phyloP scores from a whole-genome alignment of 2,888 invertebrate species.

The Xiphydria camelus region DNA sequence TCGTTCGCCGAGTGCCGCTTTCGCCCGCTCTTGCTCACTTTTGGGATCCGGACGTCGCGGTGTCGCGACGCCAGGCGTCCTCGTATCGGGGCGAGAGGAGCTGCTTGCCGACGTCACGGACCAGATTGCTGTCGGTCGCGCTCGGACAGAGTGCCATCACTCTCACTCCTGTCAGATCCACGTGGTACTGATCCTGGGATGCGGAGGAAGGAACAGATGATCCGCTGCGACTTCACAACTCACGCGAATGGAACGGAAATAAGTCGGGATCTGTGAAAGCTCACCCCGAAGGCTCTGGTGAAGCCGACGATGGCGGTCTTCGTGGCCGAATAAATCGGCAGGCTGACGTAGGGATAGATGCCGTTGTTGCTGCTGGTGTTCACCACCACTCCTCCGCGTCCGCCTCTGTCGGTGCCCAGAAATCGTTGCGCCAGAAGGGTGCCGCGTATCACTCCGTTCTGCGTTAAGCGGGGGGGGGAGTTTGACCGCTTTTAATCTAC shows the following conservation, averaged over 20 bases:
- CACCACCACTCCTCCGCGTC: conserved; percentile 74
- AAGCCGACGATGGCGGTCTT: conserved; percentile 77
- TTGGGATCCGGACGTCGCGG: conserved; percentile 66
- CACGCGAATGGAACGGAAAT: too few relatives aligned
- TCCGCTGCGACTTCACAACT: too few relatives aligned
- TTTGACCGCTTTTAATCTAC: too few relatives aligned
- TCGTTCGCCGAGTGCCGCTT: neutral
- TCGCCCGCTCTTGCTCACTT: conserved; percentile 59
- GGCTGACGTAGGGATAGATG: conserved; percentile 69
- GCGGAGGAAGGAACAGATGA: too few relatives aligned
- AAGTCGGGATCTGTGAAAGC: too few relatives aligned
- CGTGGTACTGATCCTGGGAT: conserved; percentile 75
- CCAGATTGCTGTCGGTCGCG: conserved; percentile 68
- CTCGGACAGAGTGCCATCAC: conserved; percentile 74
- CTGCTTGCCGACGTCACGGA: conserved; percentile 70
- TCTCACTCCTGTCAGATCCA: conserved; percentile 71
- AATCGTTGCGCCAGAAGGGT: conserved; percentile 74
- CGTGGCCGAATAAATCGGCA: conserved; percentile 77
- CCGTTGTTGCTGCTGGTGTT: conserved; percentile 77
- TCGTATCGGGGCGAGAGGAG: conserved; percentile 74
- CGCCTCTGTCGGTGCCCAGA: conserved; percentile 76
- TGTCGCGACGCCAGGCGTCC: conserved; percentile 73
- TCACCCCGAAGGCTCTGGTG: conserved; percentile 73
- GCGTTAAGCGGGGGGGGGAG: conserved; percentile 17
- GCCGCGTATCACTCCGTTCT: conserved; percentile 79